Conservation (phyloP, 2,888 invertebrate species). For the Prenolepis imparis region DNA sequence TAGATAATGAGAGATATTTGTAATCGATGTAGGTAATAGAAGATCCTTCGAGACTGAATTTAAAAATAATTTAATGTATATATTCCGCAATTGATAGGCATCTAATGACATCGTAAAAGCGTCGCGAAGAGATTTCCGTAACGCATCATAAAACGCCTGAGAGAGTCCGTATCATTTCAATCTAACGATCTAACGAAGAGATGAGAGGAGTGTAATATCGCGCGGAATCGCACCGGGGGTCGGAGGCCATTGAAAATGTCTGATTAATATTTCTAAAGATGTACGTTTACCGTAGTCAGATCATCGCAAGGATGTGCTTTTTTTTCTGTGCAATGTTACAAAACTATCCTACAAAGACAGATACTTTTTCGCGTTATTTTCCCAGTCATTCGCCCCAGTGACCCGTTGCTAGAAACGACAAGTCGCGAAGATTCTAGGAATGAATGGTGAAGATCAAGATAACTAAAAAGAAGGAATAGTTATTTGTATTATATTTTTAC, state of each 20-base stretch:
- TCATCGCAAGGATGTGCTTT: constrained; percentile 21
- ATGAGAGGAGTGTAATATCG: constrained; percentile 17
- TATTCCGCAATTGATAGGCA: neutral
- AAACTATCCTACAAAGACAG: constrained; percentile 26
- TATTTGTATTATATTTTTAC: neutral
- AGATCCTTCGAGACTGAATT: neutral
- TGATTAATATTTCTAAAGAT: constrained; percentile 51
- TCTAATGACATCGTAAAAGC: neutral
- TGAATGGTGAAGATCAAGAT: neutral
- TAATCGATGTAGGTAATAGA: neutral
- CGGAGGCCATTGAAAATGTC: constrained; percentile 32
- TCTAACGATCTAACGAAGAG: constrained; percentile 36
- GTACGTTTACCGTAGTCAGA: neutral
- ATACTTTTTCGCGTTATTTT: constrained; percentile 16
- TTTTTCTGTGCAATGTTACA: constrained; percentile 17
- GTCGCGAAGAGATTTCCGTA: constrained; percentile 29
- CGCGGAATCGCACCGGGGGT: constrained; percentile 12
- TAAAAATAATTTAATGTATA: constrained; percentile 7
- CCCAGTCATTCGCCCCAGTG: neutral
- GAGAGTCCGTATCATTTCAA: constrained; percentile 27
- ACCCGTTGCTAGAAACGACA: neutral
- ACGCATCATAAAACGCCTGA: constrained; percentile 13
- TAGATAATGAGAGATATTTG: neutral
- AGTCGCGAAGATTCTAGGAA: neutral
- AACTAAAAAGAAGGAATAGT: neutral